A percentile compares a stretch with the other conserved stretches of the same genome.
phyloP scores from a whole-genome alignment of 92 coral and sea anemone species.

The Zoanthus solanderi region DNA sequence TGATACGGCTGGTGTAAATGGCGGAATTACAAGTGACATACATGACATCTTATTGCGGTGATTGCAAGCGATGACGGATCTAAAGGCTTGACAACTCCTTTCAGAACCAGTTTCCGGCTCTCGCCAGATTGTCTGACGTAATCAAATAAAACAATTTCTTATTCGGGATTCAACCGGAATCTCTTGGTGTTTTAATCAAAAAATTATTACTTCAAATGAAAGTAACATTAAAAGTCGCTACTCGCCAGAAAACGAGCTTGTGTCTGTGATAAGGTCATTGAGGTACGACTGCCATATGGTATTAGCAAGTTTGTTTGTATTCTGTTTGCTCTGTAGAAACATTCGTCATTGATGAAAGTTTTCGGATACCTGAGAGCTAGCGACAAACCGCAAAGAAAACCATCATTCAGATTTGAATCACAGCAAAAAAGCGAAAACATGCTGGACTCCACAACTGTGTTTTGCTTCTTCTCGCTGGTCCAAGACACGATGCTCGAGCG shows the following conservation, averaged over 20 bases:
- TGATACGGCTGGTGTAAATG: background rate
- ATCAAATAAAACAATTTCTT: constrained; percentile 30
- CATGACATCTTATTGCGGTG: constrained; percentile 13
- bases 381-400: constrained; percentile 35
- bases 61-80: constrained; percentile 15
- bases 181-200: background rate
- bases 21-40: background rate
- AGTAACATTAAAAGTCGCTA: background rate
- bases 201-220: background rate
- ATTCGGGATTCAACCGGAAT: constrained; percentile 5
- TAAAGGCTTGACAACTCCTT: constrained; percentile 27
- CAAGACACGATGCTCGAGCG: background rate
- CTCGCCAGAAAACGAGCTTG: background rate
- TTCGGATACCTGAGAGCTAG: constrained; percentile 62
- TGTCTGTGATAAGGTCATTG: constrained; percentile 11
- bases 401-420: constrained; percentile 1
- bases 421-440: background rate
- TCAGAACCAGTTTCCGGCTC: constrained; percentile 31
- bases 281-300: constrained; percentile 8
- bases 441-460: constrained; percentile 1
- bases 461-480: background rate
- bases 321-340: constrained; percentile 73
- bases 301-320: constrained; percentile 67
- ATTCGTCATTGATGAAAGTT: constrained; percentile 70
- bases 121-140: constrained; percentile 24